Evolutionary conservation across 2,113 vertebrate species (phyloP), one percentile per base, ranked within the genome.

Genomic region (Tyto alba): DNA sequence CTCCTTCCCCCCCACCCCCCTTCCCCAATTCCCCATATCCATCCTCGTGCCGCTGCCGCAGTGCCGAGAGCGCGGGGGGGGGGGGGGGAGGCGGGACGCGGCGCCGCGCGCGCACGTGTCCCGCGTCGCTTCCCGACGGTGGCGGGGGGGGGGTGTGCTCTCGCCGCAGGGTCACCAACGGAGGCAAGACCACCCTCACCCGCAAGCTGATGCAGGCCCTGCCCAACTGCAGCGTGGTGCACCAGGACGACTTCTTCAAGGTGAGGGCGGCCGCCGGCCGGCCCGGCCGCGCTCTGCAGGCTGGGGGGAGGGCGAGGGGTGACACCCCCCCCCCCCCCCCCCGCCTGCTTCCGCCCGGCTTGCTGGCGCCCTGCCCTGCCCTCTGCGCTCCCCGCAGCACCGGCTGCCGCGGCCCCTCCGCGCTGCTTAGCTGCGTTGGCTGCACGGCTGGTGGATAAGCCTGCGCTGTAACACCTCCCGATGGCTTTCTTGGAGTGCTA

Each of bases 201-300:
- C 96, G 98, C 92, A 85, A 86, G 40, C 97, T 99, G 66, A 97
- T 97, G 82, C 98, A 96, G 90, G 97, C 88, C 36, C 97, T 99
- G 95, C 99, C 99, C 95, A 99, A 99, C 98, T 99, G 99, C 97
- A 99, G 99, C 32, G 99, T 99, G 59, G 98, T 99, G 43, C 99
- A 99, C 85, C 99, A 99, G 93, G 99, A 99, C 68, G 99, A 99
- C 97, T 99, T 99, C 96, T 99, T 99, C 98, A 99, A 99, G 99
- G 99, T 99, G 97, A 98, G 97, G 97, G 30, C 48, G 10, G 76
- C 53, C 50, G 26, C 34, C 81, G 4, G 55, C 47, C 53, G 21
- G 67, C 59, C 45, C 40, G 22, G 72, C 80, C 63, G 74, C 38
- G 11, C 89, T 23, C 85, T 30, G 81, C 8, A 16, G 76, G 55